phyloP scores from a whole-genome alignment of 2,797 vertebrate genomes.

The Diplodus puntazzo region DNA sequence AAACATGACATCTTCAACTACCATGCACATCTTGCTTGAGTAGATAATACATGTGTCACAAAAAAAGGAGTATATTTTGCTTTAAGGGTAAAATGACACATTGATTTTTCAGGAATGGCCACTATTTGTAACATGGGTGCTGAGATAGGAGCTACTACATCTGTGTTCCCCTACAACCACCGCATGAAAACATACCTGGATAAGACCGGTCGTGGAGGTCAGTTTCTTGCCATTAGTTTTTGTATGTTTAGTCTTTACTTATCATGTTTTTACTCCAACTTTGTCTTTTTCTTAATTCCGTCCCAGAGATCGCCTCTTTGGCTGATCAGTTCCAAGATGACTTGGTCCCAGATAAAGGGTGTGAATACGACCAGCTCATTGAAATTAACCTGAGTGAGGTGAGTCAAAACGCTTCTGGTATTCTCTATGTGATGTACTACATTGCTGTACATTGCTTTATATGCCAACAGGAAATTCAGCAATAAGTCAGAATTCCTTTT shows the following conservation, averaged over 20 bases:
- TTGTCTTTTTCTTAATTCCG: neutral
- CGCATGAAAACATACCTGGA: conserved; percentile 94
- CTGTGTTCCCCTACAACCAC: conserved; percentile 93
- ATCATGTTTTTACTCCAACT: neutral
- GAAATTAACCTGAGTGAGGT: conserved; percentile 96
- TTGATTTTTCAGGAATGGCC: conserved; percentile 90
- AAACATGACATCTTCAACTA: neutral
- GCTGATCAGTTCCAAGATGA: conserved; percentile 90
- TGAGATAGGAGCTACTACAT: conserved; percentile 96
- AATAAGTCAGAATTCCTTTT: too few species aligned
- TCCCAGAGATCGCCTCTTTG: conserved; percentile 86
- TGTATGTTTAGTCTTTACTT: neutral
- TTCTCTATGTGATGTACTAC: neutral
- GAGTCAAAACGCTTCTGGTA: conserved; percentile 52
- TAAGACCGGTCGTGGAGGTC: conserved; percentile 92
- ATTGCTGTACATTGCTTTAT: neutral
- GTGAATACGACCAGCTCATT: conserved; percentile 94
- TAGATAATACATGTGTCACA: neutral
- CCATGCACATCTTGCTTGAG: neutral
- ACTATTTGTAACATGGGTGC: conserved; percentile 99
- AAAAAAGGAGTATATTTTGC: neutral
- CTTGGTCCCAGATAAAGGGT: conserved; percentile 92
- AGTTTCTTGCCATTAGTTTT: conserved; percentile 41
- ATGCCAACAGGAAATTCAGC: neutral
- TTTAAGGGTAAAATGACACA: neutral